Evolutionary conservation across 2,113 vertebrate species (phyloP).

Genomic region (Saccopteryx leptura): DNA sequence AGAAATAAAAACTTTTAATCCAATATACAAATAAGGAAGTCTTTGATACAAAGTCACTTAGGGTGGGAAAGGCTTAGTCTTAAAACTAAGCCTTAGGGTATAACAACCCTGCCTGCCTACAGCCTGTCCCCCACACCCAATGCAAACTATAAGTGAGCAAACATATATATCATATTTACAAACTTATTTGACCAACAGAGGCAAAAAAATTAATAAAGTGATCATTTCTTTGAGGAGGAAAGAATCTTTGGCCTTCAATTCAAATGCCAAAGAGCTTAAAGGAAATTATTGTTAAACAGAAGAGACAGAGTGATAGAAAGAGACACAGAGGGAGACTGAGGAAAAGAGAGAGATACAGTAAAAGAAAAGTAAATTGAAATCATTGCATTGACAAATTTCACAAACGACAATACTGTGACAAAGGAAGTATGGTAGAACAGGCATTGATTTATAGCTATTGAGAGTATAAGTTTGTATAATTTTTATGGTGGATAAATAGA

Average conservation of each 20-base stretch:
- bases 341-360: not conserved
- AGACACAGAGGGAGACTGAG: not conserved
- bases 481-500: not conserved
- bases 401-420: not conserved
- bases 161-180: no score
- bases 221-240: not conserved
- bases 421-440: not conserved
- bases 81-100: no score
- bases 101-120: no score
- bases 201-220: not conserved
- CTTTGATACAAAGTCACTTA: no score
- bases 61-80: no score
- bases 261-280: not conserved
- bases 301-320: not conserved
- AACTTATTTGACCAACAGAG: no score
- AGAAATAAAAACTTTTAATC: no score
- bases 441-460: not conserved
- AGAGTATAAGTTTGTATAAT: not conserved
- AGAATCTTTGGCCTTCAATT: not conserved
- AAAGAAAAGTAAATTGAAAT: slow-evolving; percentile 6
- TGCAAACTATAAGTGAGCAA: no score
- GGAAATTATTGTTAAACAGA: not conserved
- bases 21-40: no score
- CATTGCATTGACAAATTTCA: not conserved
- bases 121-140: no score